Percentiles rank a stretch among this genome's conserved stretches.
phyloP scores from a whole-genome alignment of 2,113 vertebrate genomes.

The Phalacrocorax brasilianus region DNA sequence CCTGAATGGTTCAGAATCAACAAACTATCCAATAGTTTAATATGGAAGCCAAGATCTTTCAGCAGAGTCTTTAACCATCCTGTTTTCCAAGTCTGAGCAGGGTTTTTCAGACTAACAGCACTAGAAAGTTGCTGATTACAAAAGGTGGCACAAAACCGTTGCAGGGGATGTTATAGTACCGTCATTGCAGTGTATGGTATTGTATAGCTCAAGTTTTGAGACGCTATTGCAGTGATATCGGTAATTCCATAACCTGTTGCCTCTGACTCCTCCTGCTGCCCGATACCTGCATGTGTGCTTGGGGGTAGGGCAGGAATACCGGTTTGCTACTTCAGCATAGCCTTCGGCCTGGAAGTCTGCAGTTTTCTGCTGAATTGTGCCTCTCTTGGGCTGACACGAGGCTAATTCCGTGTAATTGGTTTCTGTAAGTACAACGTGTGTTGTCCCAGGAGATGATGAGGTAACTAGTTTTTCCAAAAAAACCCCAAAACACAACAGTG shows the following conservation, averaged over 20 bases:
- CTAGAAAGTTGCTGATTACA: not conserved
- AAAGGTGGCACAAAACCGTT: not conserved
- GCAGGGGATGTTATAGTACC: not conserved
- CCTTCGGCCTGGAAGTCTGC: not conserved
- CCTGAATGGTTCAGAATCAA: not conserved
- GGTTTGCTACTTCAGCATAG: accelerated
- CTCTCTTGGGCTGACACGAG: not conserved
- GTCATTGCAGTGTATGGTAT: accelerated
- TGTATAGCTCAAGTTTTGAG: accelerated
- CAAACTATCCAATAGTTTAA: accelerated
- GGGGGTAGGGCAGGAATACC: not conserved
- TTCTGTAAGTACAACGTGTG: not conserved
- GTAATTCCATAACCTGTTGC: not conserved
- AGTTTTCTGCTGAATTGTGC: not conserved
- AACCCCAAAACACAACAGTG: not conserved
- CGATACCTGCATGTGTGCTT: not conserved
- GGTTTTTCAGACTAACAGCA: not conserved
- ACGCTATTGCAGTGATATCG: accelerated
- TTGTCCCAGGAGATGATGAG: not conserved
- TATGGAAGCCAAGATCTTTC: not conserved
- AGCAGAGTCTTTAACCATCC: not conserved
- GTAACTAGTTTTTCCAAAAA: not conserved
- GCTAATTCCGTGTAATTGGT: accelerated
- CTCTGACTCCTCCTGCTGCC: not conserved
- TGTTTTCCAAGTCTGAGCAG: not conserved